Base-by-base conservation (phyloP, 2,888 invertebrate species). In the Drosophila incognita region DNA sequence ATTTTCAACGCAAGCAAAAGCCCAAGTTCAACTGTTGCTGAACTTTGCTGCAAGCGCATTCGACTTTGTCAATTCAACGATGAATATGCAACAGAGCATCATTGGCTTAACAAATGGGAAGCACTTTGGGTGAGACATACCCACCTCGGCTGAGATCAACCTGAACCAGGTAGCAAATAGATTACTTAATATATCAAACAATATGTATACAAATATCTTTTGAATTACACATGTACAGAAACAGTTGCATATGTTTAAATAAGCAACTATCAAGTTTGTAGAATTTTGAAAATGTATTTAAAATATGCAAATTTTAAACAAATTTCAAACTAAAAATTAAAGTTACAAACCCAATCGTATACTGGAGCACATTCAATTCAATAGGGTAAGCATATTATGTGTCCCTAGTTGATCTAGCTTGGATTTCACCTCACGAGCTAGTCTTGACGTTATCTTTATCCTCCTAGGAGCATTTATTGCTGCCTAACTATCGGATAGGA, bases 1-100 rank as follows among this genome's bases (percentile, higher is more conserved):
- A 21, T 21, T 21, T 21, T 18, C 18, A 18, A n/a, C n/a, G n/a
- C n/a, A 42, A 36, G 18, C 29, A 49, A 49, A 35, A 46, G 31
- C 29, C n/a, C 18, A n/a, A 18, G 56, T 49, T 61, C 56, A 67
- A 42, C 27, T n/a, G n/a, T n/a, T 24, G 31, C 10, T 56, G 58
- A 66, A 27, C 46, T 73, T 24, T 51, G 51, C 18, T 21, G 40
- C 15, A 38, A 27, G 5, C 24, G 35, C 21, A 46, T 31, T 58
- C 15, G 11, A 40, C 33, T 27, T 24, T 7, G n/a, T 46, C 46
- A 31, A 29, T 63, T 8, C 6, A 21, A 35, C 24, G 10, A 24
- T 13, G 24, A 38, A 61, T 61, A 18, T 10, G 31, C 13, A 48
- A 18, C 8, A 11, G 36, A 48, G 6, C 24, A 11, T 18, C 10